These are phyloP conservation scores for Aselliscus stoliczkanus DNA, from an alignment of 2,797 vertebrate genomes.

Conservation along the genomic window DNA sequence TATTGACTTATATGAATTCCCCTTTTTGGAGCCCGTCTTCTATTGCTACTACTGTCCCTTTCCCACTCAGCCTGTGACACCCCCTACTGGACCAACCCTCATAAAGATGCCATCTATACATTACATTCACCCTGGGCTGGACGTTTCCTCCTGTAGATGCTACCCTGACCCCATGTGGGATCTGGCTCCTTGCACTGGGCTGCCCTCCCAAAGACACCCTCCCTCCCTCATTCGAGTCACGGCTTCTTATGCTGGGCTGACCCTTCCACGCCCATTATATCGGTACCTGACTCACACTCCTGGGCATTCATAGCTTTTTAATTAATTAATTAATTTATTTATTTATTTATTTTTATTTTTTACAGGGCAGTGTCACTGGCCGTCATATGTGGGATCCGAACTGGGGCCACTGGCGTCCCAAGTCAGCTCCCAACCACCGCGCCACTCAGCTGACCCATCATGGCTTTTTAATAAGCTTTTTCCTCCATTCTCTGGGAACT, in stretches of 20 bases:
- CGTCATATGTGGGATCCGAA: too few species aligned
- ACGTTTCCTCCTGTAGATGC: background rate
- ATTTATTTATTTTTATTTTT: too few species aligned
- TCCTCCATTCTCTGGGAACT: background rate
- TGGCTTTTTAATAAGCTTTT: background rate
- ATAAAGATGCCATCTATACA: background rate
- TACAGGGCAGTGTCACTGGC: too few species aligned
- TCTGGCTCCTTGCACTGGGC: rapidly evolving
- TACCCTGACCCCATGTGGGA: rapidly evolving
- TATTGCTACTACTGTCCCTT: background rate
- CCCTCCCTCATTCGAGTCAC: background rate
- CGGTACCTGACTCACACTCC: background rate
- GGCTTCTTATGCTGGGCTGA: background rate
- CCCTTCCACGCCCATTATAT: rapidly evolving
- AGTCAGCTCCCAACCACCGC: too few species aligned
- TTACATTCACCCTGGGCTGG: too few species aligned
- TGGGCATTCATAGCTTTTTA: background rate
- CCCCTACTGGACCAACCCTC: too few species aligned
- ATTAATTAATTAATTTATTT: too few species aligned
- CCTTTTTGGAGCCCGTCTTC: background rate
- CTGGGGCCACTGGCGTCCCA: too few species aligned
- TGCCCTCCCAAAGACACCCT: background rate
- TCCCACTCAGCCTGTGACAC: background rate
- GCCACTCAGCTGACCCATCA: too few species aligned
- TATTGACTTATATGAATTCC: background rate